These are phyloP conservation scores for Larimichthys polyactis DNA, from an alignment of 2,113 vertebrate genomes.

Conservation along the genomic window DNA sequence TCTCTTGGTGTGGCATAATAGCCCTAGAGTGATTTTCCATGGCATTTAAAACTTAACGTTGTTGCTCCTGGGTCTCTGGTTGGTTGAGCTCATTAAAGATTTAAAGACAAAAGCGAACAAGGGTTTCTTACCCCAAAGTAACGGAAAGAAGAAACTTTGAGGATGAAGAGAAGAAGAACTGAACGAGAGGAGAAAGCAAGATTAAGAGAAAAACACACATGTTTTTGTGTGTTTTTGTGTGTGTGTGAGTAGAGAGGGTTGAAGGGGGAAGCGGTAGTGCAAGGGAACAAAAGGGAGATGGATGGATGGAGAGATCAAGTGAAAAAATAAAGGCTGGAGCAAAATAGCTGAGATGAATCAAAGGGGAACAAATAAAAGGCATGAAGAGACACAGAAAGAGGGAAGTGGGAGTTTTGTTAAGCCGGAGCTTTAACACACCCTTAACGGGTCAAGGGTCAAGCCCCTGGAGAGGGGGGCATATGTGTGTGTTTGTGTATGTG, in stretches of 20 bases:
- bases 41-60: slow-evolving; percentile 47
- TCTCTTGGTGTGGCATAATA: slow-evolving; percentile 35
- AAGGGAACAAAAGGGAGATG: slow-evolving; percentile 38
- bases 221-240: not conserved
- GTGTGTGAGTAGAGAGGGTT: not conserved
- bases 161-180: not conserved
- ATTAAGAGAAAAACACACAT: not conserved
- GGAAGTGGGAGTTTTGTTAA: slow-evolving; percentile 46
- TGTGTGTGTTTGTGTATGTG: slow-evolving; percentile 26
- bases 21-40: slow-evolving; percentile 66
- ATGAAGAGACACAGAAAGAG: slow-evolving; percentile 15
- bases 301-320: slow-evolving; percentile 49
- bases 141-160: slow-evolving; percentile 20
- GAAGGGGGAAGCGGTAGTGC: not conserved
- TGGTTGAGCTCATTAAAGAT: slow-evolving; percentile 64
- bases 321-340: slow-evolving; percentile 21
- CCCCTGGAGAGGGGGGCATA: slow-evolving; percentile 15
- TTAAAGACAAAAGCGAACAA: slow-evolving; percentile 39
- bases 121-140: slow-evolving; percentile 9
- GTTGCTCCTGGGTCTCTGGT: slow-evolving; percentile 26
- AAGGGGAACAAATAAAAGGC: slow-evolving; percentile 9
- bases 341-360: slow-evolving; percentile 19
- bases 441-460: slow-evolving; percentile 52
- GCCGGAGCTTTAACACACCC: slow-evolving; percentile 24
- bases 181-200: not conserved